Base-by-base conservation (phyloP, 2,797 vertebrate species). In the Gadopsis marmoratus region DNA sequence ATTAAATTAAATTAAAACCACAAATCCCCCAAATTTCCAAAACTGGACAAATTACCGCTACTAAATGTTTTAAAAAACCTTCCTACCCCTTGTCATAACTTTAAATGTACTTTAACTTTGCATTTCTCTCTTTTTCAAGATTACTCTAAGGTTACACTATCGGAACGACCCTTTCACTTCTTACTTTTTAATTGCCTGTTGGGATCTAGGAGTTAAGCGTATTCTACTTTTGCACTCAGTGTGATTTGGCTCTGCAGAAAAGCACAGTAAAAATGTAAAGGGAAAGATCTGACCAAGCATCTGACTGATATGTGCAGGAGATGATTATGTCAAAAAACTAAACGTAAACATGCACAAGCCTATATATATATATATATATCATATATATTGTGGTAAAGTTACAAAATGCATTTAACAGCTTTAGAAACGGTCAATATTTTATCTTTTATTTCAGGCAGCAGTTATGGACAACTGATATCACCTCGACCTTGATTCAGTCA, bases 101-200 rank as follows among this genome's bases (percentile, higher is more conserved):
- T 78, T 77, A 68, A 81, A 83, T 75, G 29, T 74, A 43, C 55
- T 81, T 78, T 78, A 50, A 60, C 43, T 79, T 75, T 47, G 41
- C 43, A 56, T 80, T 69, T 78, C 53, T 74, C 79, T 71, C 67
- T 79, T 62, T 79, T 62, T 61, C 62, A 60, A 71, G 74, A 82
- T 73, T 64, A 81, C 61, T 71, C n/a, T 64, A 58, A 79, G 85
- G 82, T 86, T 69, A 66, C 29, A 33, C 47, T 78, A 10, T 45
- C 69, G 70, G 74, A 66, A 48, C 11, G 43, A 60, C 74, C 51
- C 58, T 65, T 79, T 86, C 79, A 70, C 82, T 82, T 71, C 66
- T 79, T 70, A 72, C 69, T 81, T 88, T 88, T 87, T 88, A 86
- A 89, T 89, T 85, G 79, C 56, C 69, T 78, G 69, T 76, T 88